Evolutionary conservation across 2,113 vertebrate species (phyloP).

Genomic region (Vicugna pacos): DNA sequence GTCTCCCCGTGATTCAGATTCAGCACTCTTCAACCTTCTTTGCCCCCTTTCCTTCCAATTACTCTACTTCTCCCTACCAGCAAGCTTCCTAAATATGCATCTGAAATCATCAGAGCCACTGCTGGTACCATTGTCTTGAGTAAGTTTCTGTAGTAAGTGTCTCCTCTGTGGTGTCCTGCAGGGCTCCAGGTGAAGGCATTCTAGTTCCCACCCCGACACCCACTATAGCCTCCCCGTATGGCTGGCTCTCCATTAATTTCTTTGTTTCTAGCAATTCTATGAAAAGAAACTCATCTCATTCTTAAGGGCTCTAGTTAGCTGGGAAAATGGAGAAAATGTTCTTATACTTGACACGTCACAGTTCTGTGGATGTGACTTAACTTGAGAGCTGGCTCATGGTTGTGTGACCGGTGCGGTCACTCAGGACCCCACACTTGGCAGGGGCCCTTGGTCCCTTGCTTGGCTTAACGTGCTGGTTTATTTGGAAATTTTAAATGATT

Average conservation of each 20-base stretch:
- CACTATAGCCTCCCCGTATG: fast-evolving
- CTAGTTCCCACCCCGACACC: background rate
- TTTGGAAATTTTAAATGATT: background rate
- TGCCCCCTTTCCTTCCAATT: background rate
- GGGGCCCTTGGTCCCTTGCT: too few relatives aligned
- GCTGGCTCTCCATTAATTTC: background rate
- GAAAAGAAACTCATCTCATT: background rate
- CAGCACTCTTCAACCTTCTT: background rate
- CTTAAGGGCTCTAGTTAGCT: background rate
- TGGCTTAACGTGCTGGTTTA: background rate
- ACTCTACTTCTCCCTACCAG: background rate
- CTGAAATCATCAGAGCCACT: background rate
- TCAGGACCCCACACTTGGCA: background rate
- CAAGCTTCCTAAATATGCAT: background rate
- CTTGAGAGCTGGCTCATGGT: background rate
- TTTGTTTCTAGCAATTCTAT: background rate
- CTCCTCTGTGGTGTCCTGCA: background rate
- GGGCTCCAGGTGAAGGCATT: background rate
- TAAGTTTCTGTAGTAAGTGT: background rate
- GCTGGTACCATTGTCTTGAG: background rate
- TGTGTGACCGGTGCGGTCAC: fast-evolving
- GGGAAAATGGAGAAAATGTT: background rate
- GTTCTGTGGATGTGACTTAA: too few relatives aligned
- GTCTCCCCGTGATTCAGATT: background rate
- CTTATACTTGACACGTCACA: background rate